Evolutionary conservation across 2,888 invertebrate genomes (phyloP).

Genomic region (Abscondita cerata): DNA sequence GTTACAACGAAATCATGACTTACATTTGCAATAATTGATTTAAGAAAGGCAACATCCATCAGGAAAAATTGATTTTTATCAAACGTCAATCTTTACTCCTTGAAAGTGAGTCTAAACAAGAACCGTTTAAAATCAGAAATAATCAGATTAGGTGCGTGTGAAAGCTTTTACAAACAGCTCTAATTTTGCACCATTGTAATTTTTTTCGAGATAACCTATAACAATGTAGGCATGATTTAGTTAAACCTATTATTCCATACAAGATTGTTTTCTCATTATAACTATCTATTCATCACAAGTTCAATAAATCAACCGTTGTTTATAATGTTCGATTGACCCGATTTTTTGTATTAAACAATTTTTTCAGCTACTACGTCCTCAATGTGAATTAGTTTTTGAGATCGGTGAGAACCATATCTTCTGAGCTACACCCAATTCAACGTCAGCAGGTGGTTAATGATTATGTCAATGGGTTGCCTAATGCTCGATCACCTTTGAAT

Average conservation of each 20-base stretch:
- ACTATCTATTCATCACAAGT: constrained; percentile 4
- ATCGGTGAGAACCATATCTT: neutral
- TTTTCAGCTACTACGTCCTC: constrained; percentile 2
- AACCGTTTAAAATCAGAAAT: neutral
- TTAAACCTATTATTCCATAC: neutral
- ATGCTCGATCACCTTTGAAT: constrained; percentile 11
- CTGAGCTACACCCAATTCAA: constrained; percentile 3
- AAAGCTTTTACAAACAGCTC: constrained; percentile 1
- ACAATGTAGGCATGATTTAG: constrained; percentile 1
- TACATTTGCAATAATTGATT: no score
- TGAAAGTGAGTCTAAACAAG: neutral
- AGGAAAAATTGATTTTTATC: neutral
- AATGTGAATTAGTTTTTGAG: constrained; percentile 3
- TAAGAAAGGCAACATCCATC: no score
- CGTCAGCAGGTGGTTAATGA: constrained; percentile 4
- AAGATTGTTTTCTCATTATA: constrained; percentile 7
- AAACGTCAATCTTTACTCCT: neutral
- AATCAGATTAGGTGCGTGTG: neutral
- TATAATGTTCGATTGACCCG: constrained; percentile 4
- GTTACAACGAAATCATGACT: no score
- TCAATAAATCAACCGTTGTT: constrained; percentile 9
- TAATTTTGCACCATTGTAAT: constrained; percentile 1
- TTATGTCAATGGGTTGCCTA: constrained; percentile 8
- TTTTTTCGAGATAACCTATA: constrained; percentile 3
- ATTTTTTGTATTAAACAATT: neutral